Conservation (phyloP, 2,888 invertebrate genomes). For the Hymenopus coronatus region DNA sequence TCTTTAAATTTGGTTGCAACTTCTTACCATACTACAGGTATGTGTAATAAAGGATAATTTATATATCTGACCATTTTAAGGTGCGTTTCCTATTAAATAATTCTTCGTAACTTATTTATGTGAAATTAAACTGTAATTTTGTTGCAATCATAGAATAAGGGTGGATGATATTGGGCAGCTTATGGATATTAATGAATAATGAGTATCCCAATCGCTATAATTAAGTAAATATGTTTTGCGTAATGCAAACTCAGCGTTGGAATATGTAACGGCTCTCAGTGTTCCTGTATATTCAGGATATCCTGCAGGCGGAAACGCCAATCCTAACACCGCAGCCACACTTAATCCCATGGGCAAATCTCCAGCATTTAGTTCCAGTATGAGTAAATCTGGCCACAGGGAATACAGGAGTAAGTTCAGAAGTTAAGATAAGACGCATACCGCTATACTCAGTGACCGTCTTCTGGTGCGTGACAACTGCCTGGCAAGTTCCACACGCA, state of each 20-base stretch:
- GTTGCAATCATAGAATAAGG: no score
- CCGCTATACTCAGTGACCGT: background rate
- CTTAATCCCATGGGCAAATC: background rate
- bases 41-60: no score
- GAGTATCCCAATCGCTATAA: no score
- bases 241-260: background rate
- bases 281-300: background rate
- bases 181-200: no score
- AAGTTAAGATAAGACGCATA: background rate
- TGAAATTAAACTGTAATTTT: no score
- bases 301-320: background rate
- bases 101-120: no score
- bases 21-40: no score
- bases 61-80: no score
- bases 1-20: no score
- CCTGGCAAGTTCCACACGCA: background rate
- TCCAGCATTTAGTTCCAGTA: background rate
- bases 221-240: no score
- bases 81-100: no score
- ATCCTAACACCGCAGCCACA: background rate
- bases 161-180: no score
- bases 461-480: background rate
- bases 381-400: background rate
- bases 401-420: background rate
- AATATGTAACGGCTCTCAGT: background rate